Evolutionary conservation across 2,113 vertebrate genomes (phyloP).

Genomic region (Pantherophis guttatus): DNA sequence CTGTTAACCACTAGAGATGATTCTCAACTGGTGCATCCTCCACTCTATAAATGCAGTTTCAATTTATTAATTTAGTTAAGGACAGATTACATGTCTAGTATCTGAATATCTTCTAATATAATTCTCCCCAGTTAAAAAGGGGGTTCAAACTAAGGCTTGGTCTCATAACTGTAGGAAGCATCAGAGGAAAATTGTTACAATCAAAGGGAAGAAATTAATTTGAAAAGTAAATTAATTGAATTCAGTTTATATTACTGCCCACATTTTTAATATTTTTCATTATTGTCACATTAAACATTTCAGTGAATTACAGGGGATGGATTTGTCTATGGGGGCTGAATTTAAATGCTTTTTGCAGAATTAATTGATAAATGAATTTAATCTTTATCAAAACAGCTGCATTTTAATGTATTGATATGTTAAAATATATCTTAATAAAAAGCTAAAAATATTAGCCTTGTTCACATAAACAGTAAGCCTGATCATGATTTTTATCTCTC

Average conservation of each 20-base stretch:
- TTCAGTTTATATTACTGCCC: not conserved
- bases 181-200: not conserved
- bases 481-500: not conserved
- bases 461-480: not conserved
- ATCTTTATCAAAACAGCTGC: not conserved
- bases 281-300: not conserved
- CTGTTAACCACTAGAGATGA: not conserved
- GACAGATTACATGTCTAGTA: not conserved
- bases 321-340: not conserved
- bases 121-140: not conserved
- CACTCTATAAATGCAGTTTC: not conserved
- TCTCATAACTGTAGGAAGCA: not conserved
- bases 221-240: not conserved
- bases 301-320: not conserved
- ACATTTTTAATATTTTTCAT: not conserved
- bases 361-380: not conserved
- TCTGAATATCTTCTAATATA: not conserved
- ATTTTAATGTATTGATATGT: not conserved
- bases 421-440: not conserved
- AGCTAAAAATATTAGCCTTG: not conserved
- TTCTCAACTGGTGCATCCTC: not conserved
- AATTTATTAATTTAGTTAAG: not conserved
- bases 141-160: not conserved
- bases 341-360: not conserved
- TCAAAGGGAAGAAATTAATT: not conserved